These are phyloP conservation scores for Eutolmus rufibarbis DNA, from an alignment of 2,888 invertebrate species.

Conservation along the genomic window DNA sequence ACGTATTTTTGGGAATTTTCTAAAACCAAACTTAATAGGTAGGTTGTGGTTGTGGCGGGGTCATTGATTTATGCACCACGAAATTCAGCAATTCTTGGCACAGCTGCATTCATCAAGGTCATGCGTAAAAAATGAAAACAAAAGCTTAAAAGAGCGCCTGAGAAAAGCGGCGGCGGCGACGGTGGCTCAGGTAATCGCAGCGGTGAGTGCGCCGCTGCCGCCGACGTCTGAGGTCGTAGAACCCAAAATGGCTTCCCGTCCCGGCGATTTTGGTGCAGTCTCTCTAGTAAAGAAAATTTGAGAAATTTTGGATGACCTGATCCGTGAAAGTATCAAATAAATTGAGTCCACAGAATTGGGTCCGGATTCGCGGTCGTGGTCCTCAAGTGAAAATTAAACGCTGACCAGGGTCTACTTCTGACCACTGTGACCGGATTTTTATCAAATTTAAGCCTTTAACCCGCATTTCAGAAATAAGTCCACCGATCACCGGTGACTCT, in stretches of 20 bases:
- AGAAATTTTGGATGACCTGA: not conserved
- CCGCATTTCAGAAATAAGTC: not conserved
- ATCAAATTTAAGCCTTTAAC: not conserved
- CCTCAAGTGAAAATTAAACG: not conserved
- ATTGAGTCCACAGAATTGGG: not conserved
- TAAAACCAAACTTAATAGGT: not conserved
- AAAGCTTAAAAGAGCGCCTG: not conserved
- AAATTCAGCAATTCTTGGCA: slow-evolving; percentile 23
- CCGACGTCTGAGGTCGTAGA: slow-evolving; percentile 16
- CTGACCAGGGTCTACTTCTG: not conserved
- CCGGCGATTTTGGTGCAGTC: not conserved
- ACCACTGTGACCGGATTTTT: not conserved
- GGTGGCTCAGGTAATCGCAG: not conserved
- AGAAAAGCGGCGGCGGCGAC: not conserved
- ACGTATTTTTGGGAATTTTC: not conserved
- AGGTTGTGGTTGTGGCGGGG: not conserved
- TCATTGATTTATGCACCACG: slow-evolving; percentile 30
- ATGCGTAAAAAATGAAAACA: slow-evolving; percentile 14
- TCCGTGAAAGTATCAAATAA: slow-evolving; percentile 6
- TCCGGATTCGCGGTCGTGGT: not conserved
- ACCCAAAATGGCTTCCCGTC: slow-evolving; percentile 20
- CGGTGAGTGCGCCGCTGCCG: not conserved
- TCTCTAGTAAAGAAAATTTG: not conserved
- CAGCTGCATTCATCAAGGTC: slow-evolving; percentile 38
- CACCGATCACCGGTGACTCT: not conserved